A percentile compares a stretch with the other conserved stretches of the same genome.
Evolutionary conservation across 2,113 vertebrate genomes (phyloP).

Genomic region (Entomyzon cyanotis): DNA sequence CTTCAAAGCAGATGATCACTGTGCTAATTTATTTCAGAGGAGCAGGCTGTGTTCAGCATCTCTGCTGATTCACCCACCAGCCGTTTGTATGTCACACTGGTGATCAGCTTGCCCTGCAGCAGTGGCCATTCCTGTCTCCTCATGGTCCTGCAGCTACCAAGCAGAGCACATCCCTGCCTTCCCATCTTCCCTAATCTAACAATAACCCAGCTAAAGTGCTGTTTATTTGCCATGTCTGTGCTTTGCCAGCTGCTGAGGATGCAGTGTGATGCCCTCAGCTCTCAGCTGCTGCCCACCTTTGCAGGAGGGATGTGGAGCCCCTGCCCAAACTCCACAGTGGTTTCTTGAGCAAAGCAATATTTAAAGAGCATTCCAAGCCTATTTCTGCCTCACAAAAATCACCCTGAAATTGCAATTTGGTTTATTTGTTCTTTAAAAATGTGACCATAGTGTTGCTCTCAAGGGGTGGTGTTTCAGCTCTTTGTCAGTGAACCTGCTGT

Average conservation of each 20-base stretch:
- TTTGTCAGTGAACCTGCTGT: neutral
- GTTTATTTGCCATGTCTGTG: fast-evolving
- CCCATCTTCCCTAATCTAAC: neutral
- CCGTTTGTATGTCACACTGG: neutral
- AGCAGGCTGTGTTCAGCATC: neutral
- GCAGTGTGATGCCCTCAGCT: neutral
- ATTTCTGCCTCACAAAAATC: neutral
- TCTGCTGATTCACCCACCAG: neutral
- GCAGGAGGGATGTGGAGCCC: neutral
- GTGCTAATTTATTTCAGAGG: neutral
- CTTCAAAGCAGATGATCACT: neutral
- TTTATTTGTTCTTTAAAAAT: neutral
- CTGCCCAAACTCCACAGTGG: neutral
- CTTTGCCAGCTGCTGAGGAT: neutral
- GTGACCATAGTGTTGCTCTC: neutral
- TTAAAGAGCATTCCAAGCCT: neutral
- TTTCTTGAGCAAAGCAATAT: neutral
- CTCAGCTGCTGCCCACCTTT: neutral
- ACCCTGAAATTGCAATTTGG: neutral
- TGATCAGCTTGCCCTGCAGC: neutral
- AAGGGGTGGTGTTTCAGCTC: neutral
- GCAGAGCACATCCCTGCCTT: neutral
- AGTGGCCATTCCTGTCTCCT: neutral
- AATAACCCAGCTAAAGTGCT: neutral
- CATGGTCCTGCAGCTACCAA: neutral